Evolutionary conservation across 2,113 vertebrate species (phyloP).

Genomic region (Maccullochella peelii): DNA sequence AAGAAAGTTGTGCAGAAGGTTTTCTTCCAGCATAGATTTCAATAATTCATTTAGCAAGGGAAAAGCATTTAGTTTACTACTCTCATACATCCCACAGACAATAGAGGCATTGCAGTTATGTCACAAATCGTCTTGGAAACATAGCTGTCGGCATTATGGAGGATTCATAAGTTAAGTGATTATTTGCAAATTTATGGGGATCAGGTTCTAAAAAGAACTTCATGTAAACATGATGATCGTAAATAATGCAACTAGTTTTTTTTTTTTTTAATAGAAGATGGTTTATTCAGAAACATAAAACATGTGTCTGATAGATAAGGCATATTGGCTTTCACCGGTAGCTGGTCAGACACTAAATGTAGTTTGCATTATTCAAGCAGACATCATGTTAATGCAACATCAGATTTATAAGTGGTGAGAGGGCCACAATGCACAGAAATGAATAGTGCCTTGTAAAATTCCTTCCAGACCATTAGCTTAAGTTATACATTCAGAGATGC

Average conservation of each 20-base stretch:
- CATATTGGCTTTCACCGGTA: neutral
- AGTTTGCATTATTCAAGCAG: neutral
- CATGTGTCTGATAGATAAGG: neutral
- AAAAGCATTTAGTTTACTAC: neutral
- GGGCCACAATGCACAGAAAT: neutral
- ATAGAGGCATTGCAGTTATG: neutral
- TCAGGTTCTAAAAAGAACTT: too few species aligned
- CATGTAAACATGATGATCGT: neutral
- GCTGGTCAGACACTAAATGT: neutral
- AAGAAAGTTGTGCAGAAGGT: neutral
- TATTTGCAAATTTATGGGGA: neutral
- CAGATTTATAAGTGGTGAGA: neutral
- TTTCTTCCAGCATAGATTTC: neutral
- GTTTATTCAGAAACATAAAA: neutral
- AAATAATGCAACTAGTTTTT: neutral
- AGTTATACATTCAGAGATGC: neutral
- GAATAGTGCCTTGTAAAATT: neutral
- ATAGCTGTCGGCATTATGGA: neutral
- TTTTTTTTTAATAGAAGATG: neutral
- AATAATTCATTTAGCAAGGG: neutral
- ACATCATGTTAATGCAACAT: neutral
- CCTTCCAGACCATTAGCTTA: neutral
- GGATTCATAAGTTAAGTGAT: neutral
- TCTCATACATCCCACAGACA: neutral
- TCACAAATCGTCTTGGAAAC: neutral